phyloP scores from a whole-genome alignment of 2,888 invertebrate genomes.

The Drosophila longiperda region DNA sequence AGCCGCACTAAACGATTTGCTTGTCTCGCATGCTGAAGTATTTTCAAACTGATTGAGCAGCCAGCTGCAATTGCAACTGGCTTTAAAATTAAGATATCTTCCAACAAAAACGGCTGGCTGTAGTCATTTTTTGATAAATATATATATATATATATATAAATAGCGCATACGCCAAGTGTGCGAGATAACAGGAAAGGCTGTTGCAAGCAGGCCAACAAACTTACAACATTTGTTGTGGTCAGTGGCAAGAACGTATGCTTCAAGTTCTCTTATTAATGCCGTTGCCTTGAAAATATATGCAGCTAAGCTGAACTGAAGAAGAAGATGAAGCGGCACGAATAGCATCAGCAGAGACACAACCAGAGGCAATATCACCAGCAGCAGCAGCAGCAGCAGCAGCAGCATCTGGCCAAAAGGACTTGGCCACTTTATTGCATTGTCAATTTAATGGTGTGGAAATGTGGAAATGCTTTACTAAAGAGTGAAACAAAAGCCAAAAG shows the following conservation, averaged over 20 bases:
- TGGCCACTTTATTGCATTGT: slow-evolving; percentile 77
- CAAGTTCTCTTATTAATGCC: slow-evolving; percentile 67
- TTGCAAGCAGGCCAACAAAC: neutral
- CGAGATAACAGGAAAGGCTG: slow-evolving; percentile 11
- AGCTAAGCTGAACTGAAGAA: slow-evolving; percentile 9
- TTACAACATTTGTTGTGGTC: slow-evolving; percentile 33
- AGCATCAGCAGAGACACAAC: slow-evolving; percentile 1
- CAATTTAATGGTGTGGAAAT: slow-evolving; percentile 82
- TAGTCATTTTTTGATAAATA: slow-evolving; percentile 17
- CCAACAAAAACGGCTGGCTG: neutral
- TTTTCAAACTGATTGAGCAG: slow-evolving; percentile 61
- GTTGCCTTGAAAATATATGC: slow-evolving; percentile 55
- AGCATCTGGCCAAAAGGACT: slow-evolving; percentile 60
- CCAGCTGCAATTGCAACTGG: slow-evolving; percentile 44
- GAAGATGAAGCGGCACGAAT: neutral
- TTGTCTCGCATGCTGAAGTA: slow-evolving; percentile 71
- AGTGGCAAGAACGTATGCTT: slow-evolving; percentile 22
- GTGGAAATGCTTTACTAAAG: slow-evolving; percentile 60
- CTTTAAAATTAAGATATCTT: slow-evolving; percentile 70
- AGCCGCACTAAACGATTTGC: slow-evolving; percentile 78
- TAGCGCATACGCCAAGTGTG: slow-evolving; percentile 36
- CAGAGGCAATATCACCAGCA: slow-evolving; percentile 11
- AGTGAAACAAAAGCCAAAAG: slow-evolving; percentile 30
- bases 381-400: slow-evolving; percentile 23
- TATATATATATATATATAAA: neutral